Base-by-base conservation (phyloP, 1,140 invertebrate species). In the Antheraea mylitta region DNA sequence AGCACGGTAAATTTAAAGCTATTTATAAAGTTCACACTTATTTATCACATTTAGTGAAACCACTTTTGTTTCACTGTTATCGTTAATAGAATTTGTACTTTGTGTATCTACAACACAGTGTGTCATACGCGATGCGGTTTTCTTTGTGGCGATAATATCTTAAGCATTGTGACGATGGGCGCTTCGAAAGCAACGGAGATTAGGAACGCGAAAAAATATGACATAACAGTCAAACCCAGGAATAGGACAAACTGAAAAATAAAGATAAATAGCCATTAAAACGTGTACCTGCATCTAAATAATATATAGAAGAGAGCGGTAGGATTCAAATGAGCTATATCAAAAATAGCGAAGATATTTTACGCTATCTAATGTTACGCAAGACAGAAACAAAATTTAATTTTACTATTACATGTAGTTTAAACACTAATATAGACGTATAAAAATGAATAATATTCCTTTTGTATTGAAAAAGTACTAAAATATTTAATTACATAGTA, bases 101-200 rank as follows among this genome's bases (percentile, higher is more conserved):
- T 1, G 10, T 53, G 0, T 53, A 42, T 8, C 8, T 42, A 42
- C 22, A 30, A 30, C 4, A 4, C 11, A 11, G 3, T 53, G 11
- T 53, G 19, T 85, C 78, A 89, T 16, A 90, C 82, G 69, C 83
- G 75, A 60, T 86, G 88, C 6, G 87, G 83, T 61, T 90, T 92
- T 75, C 80, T 80, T 70, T 87, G 81, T 7, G 96, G 96, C 7
- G 95, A 94, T 7, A 97, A 82, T 73, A 97, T 96, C 89, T 96
- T 96, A n/a, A 97, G 92, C 94, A 97, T 96, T 74, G 96, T 96
- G 65, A 97, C 96, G 48, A 96, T 94, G 22, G 96, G 96, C 65
- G 96, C 96, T 92, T 97, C 96, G 81, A 97, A 97, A 0, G 95
- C 94, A 42, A 97, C 86, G 0, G 96, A 97, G 63, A 97, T 93